phyloP scores from a whole-genome alignment of 2,113 vertebrate genomes.

The Bucco capensis region DNA sequence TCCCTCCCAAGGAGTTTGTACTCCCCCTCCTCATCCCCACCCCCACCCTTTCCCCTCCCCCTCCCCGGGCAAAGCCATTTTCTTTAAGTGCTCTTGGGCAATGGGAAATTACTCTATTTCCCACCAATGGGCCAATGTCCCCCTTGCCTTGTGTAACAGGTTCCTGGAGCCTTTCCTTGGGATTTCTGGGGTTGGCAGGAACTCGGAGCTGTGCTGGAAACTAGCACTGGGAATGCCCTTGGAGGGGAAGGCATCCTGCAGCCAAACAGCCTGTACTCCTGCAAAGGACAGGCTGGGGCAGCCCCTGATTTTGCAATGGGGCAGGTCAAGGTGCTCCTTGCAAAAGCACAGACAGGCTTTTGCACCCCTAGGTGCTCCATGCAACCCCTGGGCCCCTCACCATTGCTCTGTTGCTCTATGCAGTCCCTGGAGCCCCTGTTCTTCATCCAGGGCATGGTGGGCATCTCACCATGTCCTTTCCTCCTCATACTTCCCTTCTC shows the following conservation, averaged over 20 bases:
- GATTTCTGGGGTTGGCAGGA: neutral
- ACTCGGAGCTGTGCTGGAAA: neutral
- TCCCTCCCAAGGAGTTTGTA: neutral
- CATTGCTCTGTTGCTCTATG: neutral
- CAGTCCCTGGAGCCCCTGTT: neutral
- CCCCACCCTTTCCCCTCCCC: no score
- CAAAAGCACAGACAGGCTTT: neutral
- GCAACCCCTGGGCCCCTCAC: neutral
- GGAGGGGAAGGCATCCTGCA: neutral
- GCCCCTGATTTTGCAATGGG: neutral
- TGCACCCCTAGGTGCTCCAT: fast-evolving
- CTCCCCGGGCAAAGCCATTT: neutral
- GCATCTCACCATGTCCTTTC: neutral
- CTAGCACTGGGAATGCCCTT: fast-evolving
- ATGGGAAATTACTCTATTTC: conserved; percentile 29
- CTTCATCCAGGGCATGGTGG: neutral
- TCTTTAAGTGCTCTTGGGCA: conserved; percentile 17
- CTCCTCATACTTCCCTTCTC: neutral
- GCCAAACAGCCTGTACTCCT: neutral
- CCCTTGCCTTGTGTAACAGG: neutral
- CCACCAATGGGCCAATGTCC: neutral
- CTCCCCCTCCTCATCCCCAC: neutral
- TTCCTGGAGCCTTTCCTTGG: neutral
- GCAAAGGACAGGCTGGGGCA: neutral
- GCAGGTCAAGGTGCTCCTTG: neutral